Evolutionary conservation across 2,888 invertebrate species (phyloP), one percentile per base, ranked within the genome.

Genomic region (Agriopis aurantiaria): DNA sequence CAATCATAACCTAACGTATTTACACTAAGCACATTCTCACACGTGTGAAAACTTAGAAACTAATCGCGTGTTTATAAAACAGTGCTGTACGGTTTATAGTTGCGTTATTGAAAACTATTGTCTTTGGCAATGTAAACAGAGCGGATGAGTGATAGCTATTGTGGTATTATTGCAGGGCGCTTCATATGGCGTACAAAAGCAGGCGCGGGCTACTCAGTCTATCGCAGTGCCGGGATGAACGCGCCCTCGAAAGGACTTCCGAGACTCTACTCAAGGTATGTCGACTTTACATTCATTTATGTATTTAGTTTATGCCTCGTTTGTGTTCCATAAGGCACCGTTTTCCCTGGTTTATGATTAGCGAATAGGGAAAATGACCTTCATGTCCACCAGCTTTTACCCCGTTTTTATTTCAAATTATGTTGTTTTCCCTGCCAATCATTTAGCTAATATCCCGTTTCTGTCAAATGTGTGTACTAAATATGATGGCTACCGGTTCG

Each of bases 111-210:
- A 91, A 91, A 91, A 88, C 91, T 90, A 91, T 93, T 92, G 91
- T 93, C 89, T 88, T 82, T 72, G 75, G 69, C 79, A 82, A 81
- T 81, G 85, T 91, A 91, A 92, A 92, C 90, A 87, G 17, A 45
- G 33, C 3, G 12, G 58, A 65, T 73, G 75, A 71, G 68, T 79
- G 59, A 59, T 63, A 60, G 48, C 55, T 71, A 71, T 71, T 71
- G 66, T 71, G 52, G 14, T 75, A 78, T 77, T 82, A 82, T 85
- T 83, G 82, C 85, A 94, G 94, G 84, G 93, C 94, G 67, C 82
- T 94, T 82, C 92, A 91, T 73, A 89, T 90, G 90, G 93, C 94
- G 66, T 94, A 94, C 92, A 94, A 94, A 93, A 94, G 93, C 89
- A 83, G 93, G 3, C 92, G 94, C 73, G 91, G 91, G 0, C 79